Conservation (phyloP, 2,797 vertebrate species). For the Notolepis coatsorum region DNA sequence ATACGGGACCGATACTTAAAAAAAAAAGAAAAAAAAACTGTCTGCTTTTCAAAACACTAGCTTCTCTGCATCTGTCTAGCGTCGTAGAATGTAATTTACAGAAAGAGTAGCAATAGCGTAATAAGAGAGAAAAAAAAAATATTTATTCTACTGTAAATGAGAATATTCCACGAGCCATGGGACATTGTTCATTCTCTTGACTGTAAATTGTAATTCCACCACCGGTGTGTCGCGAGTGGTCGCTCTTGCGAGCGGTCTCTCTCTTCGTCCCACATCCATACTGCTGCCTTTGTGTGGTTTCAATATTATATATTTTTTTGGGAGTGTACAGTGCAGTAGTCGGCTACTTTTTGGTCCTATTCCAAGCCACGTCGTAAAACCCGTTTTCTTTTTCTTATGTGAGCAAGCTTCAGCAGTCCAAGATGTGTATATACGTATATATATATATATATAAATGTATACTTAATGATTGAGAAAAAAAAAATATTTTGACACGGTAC, state of each 20-base stretch:
- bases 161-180: slow-evolving; percentile 91
- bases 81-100: slow-evolving; percentile 92
- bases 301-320: slow-evolving; percentile 74
- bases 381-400: slow-evolving; percentile 78
- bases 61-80: slow-evolving; percentile 93
- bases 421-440: slow-evolving; percentile 70
- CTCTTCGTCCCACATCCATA: slow-evolving; percentile 82
- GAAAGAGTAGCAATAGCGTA: slow-evolving; percentile 91
- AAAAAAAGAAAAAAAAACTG: too few species aligned
- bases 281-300: slow-evolving; percentile 87
- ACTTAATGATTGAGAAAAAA: slow-evolving; percentile 80
- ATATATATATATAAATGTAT: slow-evolving; percentile 61
- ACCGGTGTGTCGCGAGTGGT: slow-evolving; percentile 86
- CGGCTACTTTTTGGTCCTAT: slow-evolving; percentile 84
- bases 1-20: slow-evolving; percentile 89
- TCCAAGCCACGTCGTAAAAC: slow-evolving; percentile 84
- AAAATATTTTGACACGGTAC: slow-evolving; percentile 83
- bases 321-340: slow-evolving; percentile 86
- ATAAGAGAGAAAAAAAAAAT: slow-evolving; percentile 75
- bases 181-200: slow-evolving; percentile 86
- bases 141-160: slow-evolving; percentile 97
- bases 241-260: slow-evolving; percentile 89
- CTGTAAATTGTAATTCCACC: slow-evolving; percentile 91
- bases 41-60: slow-evolving; percentile 91
- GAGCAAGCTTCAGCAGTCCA: slow-evolving; percentile 86